Base-by-base conservation (phyloP, 1,140 invertebrate species). In the Lepidotrigona ventralis region DNA sequence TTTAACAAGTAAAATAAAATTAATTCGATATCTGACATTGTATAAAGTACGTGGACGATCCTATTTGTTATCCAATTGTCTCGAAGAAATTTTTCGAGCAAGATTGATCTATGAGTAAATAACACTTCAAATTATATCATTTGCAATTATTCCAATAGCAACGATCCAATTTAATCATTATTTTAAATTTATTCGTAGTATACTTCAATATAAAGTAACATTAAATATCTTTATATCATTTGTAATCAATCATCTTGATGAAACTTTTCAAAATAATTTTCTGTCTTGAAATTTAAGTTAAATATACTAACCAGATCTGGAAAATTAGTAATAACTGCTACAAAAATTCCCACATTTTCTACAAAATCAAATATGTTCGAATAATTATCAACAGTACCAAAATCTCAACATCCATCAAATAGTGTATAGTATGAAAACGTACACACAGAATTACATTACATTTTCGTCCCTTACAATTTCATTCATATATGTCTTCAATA, bases 31-130 rank as follows among this genome's bases (percentile, higher is more conserved):
- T 64, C 54, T 73, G 29, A 66, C 58, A 60, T 66, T 75, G 79
- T 46, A 60, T 66, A 33, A 81, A 81, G 79, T 81, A 81, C 60
- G 75, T 81, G 79, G 51, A 81, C 79, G 79, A 81, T 66, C 46
- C 51, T 81, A 66, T 46, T 68, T 54, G n/a, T 73, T 54, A 29
- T 19, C 21, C 39, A 63, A 51, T 29, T 15, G 9, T 29, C 26
- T 15, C 14, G 69, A 73, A 64, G 6, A 71, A 6, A n/a, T 39
- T 71, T 21, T 39, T 53, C 26, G 26, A 23, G 23, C 9, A 19
- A 14, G n/a, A 21, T 51, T 19, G n/a, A n/a, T 9, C 12, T 12
- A 12, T 39, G 74, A n/a, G 71, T 46, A 58, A 60, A 60, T 26
- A 63, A 58, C 29, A 33, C 9, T 19, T 19, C 15, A 23, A 12